Percentiles rank a stretch among this genome's conserved stretches.
Conservation (phyloP, 2,888 invertebrate species). For the Spialia ferax region DNA sequence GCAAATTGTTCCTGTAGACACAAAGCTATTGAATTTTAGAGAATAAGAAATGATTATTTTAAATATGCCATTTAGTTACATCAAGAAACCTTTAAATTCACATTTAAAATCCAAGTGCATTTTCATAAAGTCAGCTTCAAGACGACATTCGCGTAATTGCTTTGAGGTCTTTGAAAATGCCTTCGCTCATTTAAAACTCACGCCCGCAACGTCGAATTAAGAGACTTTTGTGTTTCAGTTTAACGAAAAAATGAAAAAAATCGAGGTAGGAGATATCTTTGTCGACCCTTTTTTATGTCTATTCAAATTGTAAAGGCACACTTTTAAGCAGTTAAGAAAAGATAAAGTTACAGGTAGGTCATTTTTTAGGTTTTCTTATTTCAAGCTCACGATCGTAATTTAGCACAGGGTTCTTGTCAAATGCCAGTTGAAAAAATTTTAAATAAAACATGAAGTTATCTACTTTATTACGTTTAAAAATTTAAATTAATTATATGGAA, state of each 20-base stretch:
- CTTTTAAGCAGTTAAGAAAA: neutral
- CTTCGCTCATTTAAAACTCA: slow-evolving; percentile 34
- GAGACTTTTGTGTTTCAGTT: slow-evolving; percentile 22
- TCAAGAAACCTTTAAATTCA: no score
- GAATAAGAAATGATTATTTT: no score
- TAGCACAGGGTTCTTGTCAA: neutral
- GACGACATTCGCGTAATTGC: slow-evolving; percentile 8
- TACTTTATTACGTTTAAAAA: no score
- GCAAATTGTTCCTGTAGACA: no score
- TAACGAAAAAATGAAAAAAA: slow-evolving; percentile 20
- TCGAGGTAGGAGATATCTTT: slow-evolving; percentile 2
- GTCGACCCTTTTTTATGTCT: slow-evolving; percentile 6
- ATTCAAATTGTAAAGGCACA: neutral
- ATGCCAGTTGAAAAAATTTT: no score
- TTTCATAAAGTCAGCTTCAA: slow-evolving; percentile 31
- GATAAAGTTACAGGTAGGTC: no score
- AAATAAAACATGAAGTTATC: no score
- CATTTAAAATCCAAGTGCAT: slow-evolving; percentile 23
- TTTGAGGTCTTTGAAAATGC: slow-evolving; percentile 28
- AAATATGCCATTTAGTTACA: no score
- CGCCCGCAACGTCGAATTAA: slow-evolving; percentile 29
- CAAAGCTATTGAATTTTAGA: no score
- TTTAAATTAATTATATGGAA: no score
- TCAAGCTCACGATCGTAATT: neutral
- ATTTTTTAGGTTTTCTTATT: neutral